phyloP scores from a whole-genome alignment of 30 jellyfish, hydroid and myxozoan species.

The Chrysaora quinquecirrha region DNA sequence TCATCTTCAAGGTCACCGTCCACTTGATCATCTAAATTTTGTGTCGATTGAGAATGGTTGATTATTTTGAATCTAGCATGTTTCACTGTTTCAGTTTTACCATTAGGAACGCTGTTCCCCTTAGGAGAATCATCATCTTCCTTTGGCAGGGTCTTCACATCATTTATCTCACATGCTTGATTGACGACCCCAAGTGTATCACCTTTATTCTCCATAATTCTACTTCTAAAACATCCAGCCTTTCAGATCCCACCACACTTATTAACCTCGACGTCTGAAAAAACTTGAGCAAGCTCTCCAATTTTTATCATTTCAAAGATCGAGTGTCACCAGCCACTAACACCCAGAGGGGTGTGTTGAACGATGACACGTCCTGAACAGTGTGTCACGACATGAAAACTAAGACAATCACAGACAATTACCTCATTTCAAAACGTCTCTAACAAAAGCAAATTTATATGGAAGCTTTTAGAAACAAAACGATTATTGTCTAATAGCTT shows the following conservation, averaged over 20 bases:
- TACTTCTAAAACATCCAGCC: not conserved
- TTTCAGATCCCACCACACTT: too few species aligned
- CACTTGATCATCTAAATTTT: not conserved
- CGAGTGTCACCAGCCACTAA: slow-evolving; percentile 8
- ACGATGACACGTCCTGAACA: slow-evolving; percentile 35
- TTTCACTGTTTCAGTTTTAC: slow-evolving; percentile 34
- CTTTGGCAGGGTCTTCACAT: not conserved
- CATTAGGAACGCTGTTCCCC: not conserved
- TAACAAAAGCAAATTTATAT: too few species aligned
- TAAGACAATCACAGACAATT: too few species aligned
- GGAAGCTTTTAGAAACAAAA: too few species aligned
- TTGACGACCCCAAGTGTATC: not conserved
- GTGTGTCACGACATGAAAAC: slow-evolving; percentile 45
- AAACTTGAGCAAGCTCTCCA: too few species aligned
- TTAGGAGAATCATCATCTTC: not conserved
- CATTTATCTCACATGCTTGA: not conserved
- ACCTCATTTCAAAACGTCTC: too few species aligned
- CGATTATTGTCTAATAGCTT: too few species aligned
- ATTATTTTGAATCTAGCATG: slow-evolving; percentile 75
- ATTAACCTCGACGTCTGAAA: too few species aligned
- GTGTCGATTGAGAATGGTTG: slow-evolving; percentile 59
- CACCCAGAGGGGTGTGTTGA: slow-evolving; percentile 23
- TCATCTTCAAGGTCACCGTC: slow-evolving; percentile 4
- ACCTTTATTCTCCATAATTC: not conserved
- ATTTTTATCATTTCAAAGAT: too few species aligned